These are phyloP conservation scores for Amaurobius ferox DNA, from an alignment of 2,888 invertebrate species.

Conservation along the genomic window DNA sequence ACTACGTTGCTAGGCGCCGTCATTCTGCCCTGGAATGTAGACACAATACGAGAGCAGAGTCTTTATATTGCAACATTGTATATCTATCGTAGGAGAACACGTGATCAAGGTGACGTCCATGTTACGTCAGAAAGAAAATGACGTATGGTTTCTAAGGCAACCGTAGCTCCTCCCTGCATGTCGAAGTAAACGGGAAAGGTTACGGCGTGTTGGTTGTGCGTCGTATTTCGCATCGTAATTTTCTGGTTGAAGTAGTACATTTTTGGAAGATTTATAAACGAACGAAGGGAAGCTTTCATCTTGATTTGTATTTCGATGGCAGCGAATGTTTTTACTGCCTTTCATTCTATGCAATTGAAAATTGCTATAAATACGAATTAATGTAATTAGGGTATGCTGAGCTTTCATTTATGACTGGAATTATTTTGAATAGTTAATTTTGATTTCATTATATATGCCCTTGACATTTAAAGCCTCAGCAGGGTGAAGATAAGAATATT, in stretches of 20 bases:
- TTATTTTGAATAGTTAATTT: too few species aligned
- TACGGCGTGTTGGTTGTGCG: slow-evolving; percentile 30
- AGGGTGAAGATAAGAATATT: too few species aligned
- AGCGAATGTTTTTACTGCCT: too few species aligned
- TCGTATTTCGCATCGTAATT: slow-evolving; percentile 9
- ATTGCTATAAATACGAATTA: too few species aligned
- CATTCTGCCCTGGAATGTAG: slow-evolving; percentile 56
- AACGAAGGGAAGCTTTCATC: not conserved
- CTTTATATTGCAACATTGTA: slow-evolving; percentile 64
- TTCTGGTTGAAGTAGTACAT: slow-evolving; percentile 8
- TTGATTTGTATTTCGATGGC: not conserved
- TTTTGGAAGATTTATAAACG: not conserved
- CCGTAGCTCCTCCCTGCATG: slow-evolving; percentile 40
- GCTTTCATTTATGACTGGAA: too few species aligned
- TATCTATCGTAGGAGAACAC: slow-evolving; percentile 49
- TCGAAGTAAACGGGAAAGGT: slow-evolving; percentile 58
- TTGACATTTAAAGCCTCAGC: too few species aligned
- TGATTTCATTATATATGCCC: too few species aligned
- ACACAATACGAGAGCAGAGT: slow-evolving; percentile 60
- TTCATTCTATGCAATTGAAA: too few species aligned
- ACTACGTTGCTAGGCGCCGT: slow-evolving; percentile 48
- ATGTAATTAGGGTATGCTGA: too few species aligned
- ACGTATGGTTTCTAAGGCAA: slow-evolving; percentile 59
- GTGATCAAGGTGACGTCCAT: slow-evolving; percentile 57
- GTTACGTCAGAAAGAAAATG: slow-evolving; percentile 46